phyloP scores from a whole-genome alignment of 2,888 invertebrate genomes.

The Rosalia funebris region DNA sequence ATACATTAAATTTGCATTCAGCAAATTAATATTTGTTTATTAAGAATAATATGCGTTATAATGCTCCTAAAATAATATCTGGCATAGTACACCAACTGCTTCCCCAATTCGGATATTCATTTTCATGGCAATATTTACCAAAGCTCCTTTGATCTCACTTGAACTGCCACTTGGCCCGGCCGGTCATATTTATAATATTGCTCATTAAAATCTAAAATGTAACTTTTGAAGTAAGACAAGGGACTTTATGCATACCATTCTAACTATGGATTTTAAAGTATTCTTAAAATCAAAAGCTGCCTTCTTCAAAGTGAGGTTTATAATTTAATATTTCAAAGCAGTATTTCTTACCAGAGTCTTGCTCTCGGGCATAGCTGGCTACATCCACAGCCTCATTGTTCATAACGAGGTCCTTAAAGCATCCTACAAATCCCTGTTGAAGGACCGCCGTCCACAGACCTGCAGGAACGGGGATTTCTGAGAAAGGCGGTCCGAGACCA shows the following conservation, averaged over 20 bases:
- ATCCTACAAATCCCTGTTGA: conserved; percentile 92
- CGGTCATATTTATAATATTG: neutral
- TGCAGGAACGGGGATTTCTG: conserved; percentile 80
- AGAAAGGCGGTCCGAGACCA: conserved; percentile 84
- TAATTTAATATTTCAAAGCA: conserved; percentile 25
- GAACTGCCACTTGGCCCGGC: neutral
- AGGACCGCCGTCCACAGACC: conserved; percentile 92
- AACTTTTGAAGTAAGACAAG: conserved; percentile 6
- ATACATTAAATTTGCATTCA: no score
- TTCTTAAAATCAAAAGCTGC: no score
- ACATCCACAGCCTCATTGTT: conserved; percentile 91
- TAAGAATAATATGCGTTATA: no score
- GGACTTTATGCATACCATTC: conserved; percentile 2
- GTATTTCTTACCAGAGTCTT: conserved; percentile 79
- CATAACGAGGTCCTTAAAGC: conserved; percentile 87
- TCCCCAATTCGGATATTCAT: no score
- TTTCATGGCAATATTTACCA: no score
- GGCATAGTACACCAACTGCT: conserved; percentile 2
- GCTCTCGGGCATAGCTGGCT: conserved; percentile 87
- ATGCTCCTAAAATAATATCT: conserved; percentile 2
- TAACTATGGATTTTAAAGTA: no score
- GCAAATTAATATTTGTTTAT: no score
- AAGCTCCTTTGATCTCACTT: neutral
- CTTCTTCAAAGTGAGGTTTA: conserved; percentile 11
- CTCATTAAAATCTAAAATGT: neutral